These are phyloP conservation scores for Dolichomitus sp. DNA, from an alignment of 2,888 invertebrate genomes.

Conservation along the genomic window DNA sequence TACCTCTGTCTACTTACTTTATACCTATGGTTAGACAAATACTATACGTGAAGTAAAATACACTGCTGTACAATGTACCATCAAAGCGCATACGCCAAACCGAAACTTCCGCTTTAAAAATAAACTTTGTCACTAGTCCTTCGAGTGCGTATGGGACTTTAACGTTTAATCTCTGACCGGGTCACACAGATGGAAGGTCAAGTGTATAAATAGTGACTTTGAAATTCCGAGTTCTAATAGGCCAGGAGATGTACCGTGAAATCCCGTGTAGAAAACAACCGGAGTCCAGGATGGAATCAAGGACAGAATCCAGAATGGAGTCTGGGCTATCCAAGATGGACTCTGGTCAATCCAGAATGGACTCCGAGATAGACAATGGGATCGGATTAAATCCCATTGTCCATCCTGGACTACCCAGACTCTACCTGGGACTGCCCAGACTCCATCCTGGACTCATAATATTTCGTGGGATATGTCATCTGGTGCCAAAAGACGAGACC, in stretches of 20 bases:
- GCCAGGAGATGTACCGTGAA: background rate
- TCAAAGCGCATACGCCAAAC: constrained; percentile 11
- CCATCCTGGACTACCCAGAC: too few relatives aligned
- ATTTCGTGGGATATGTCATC: too few relatives aligned
- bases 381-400: too few relatives aligned
- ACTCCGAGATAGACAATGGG: too few relatives aligned
- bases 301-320: too few relatives aligned
- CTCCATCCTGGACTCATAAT: too few relatives aligned
- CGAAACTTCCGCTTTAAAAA: constrained; percentile 76
- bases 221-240: background rate
- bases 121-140: constrained; percentile 74
- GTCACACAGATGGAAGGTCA: constrained; percentile 8
- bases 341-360: too few relatives aligned
- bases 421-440: too few relatives aligned
- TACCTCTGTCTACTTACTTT: constrained; percentile 32
- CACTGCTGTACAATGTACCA: constrained; percentile 21
- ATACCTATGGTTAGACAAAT: constrained; percentile 32
- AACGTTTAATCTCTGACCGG: constrained; percentile 40
- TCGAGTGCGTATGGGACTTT: constrained; percentile 68
- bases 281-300: too few relatives aligned
- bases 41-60: constrained; percentile 23
- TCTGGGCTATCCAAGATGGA: too few relatives aligned
- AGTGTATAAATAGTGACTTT: constrained; percentile 8
- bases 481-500: too few relatives aligned
- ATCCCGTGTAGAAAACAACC: too few relatives aligned